phyloP scores from a whole-genome alignment of 2,113 vertebrate species.

The Saiga tatarica region DNA sequence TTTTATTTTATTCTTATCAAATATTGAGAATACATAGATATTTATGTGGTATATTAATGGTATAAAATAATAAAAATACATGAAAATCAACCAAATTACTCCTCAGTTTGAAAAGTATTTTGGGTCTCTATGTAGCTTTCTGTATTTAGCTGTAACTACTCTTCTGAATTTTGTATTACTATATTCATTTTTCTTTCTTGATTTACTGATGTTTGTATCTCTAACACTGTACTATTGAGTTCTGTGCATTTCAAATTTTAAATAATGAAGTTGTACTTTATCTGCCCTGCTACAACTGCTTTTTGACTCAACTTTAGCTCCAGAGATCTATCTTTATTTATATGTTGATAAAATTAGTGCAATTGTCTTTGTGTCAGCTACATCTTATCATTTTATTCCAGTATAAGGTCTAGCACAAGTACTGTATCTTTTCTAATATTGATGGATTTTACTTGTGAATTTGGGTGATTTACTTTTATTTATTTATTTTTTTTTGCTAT shows the following conservation, averaged over 20 bases:
- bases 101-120: not conserved
- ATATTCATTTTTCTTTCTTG: not conserved
- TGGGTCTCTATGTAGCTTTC: not conserved
- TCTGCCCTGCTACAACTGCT: not conserved
- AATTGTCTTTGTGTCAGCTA: not conserved
- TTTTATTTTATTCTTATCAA: constrained; percentile 12
- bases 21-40: not conserved
- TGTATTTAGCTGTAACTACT: not conserved
- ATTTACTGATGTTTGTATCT: not conserved
- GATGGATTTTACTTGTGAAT: not conserved
- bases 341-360: not conserved
- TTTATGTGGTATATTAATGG: not conserved
- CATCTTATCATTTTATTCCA: not conserved
- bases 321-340: not conserved
- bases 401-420: not conserved
- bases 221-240: not conserved
- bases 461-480: not conserved
- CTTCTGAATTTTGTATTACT: not conserved
- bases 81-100: not conserved
- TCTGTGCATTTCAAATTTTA: not conserved
- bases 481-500: not conserved
- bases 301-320: not conserved
- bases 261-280: not conserved
- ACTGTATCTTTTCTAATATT: not conserved
- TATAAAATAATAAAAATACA: not conserved